Evolutionary conservation across 2,113 vertebrate species (phyloP).

Genomic region (cattle (Bos taurus)): DNA sequence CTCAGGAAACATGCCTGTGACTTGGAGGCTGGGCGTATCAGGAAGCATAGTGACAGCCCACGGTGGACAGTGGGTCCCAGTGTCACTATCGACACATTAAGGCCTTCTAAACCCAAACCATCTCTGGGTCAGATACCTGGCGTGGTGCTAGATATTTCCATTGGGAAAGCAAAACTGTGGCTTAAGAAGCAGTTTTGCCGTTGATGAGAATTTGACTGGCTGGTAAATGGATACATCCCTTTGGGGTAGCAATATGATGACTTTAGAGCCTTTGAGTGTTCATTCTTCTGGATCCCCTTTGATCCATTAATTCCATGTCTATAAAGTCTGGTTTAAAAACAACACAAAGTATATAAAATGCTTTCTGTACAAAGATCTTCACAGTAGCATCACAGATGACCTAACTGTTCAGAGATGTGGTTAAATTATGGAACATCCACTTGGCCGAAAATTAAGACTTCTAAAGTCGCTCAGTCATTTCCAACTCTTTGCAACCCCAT

Average conservation of each 20-base stretch:
- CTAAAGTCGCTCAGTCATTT: background rate
- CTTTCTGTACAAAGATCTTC: slow-evolving; percentile 1
- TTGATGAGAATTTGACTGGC: background rate
- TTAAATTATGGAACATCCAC: background rate
- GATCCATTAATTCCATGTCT: background rate
- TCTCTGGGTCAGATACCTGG: background rate
- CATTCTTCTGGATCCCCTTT: background rate
- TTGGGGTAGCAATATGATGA: background rate
- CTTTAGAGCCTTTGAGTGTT: background rate
- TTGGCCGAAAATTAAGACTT: slow-evolving; percentile 25
- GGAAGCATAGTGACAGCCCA: background rate
- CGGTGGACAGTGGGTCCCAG: background rate
- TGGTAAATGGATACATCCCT: background rate
- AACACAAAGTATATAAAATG: background rate
- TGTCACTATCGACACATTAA: background rate
- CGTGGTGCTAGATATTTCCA: background rate
- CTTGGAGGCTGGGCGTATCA: background rate
- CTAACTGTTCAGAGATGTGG: background rate
- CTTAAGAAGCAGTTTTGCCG: background rate
- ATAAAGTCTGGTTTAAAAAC: background rate
- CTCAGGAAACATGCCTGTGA: background rate
- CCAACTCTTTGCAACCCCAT: background rate
- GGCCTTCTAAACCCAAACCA: background rate
- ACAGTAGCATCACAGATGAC: background rate
- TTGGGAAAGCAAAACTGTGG: background rate